These are phyloP conservation scores for Gonatopus flavifemur DNA, from an alignment of 1,140 invertebrate genomes.

Conservation along the genomic window DNA sequence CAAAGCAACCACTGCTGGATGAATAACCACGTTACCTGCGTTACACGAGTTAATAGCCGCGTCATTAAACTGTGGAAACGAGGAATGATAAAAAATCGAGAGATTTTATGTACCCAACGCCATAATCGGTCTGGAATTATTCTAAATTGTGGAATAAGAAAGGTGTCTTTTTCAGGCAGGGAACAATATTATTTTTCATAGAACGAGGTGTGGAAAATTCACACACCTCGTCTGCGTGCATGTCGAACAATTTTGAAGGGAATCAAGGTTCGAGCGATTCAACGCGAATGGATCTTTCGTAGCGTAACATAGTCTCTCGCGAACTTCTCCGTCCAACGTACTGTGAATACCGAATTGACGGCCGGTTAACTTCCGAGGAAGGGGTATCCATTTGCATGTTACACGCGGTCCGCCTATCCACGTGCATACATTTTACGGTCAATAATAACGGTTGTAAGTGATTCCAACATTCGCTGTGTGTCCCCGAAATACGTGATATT, in stretches of 20 bases:
- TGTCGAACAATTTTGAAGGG: constrained; percentile 9
- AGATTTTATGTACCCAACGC: too few species aligned
- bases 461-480: background rate
- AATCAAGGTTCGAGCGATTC: constrained; percentile 10
- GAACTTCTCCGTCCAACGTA: constrained; percentile 3
- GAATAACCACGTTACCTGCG: too few species aligned
- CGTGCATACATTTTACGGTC: constrained; percentile 11
- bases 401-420: constrained; percentile 7
- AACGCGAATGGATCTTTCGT: constrained; percentile 14
- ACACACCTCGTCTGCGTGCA: too few species aligned
- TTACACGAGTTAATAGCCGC: too few species aligned
- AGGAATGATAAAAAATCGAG: too few species aligned
- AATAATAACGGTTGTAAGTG: constrained; percentile 10
- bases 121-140: too few species aligned
- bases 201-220: too few species aligned
- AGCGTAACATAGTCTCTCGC: constrained; percentile 1
- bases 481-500: background rate
- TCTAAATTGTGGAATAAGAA: too few species aligned
- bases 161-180: too few species aligned
- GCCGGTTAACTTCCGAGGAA: constrained; percentile 25
- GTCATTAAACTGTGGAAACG: too few species aligned
- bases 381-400: constrained; percentile 25
- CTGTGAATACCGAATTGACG: constrained; percentile 34
- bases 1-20: too few species aligned
- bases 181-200: too few species aligned